These are phyloP conservation scores for Chaenodraco wilsoni DNA, from an alignment of 2,797 vertebrate species.

Conservation along the genomic window DNA sequence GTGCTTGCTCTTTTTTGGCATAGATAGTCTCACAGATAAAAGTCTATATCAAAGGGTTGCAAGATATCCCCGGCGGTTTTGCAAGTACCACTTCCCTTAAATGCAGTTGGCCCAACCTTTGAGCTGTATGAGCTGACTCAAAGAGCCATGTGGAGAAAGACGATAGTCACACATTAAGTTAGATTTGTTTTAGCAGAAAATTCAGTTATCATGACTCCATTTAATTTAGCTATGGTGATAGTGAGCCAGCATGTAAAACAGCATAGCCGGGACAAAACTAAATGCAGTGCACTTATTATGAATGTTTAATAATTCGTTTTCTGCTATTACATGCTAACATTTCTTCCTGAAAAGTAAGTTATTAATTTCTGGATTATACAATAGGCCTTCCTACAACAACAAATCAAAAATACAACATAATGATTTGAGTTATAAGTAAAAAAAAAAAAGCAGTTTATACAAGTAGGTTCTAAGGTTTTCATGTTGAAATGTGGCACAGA, in stretches of 20 bases:
- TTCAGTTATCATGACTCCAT: background rate
- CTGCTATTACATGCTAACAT: background rate
- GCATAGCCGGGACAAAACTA: background rate
- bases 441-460: background rate
- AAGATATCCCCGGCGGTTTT: background rate
- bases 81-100: conserved; percentile 43
- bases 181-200: background rate
- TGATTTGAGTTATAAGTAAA: background rate
- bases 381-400: background rate
- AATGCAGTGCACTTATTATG: background rate
- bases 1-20: background rate
- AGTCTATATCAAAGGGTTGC: conserved; percentile 16
- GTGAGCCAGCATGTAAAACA: background rate
- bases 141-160: background rate
- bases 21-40: background rate
- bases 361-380: background rate
- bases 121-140: background rate
- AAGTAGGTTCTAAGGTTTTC: background rate
- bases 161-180: background rate
- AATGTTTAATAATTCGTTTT: background rate
- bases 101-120: background rate
- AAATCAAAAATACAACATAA: background rate
- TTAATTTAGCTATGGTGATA: background rate
- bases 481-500: too few relatives aligned
- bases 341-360: background rate